A percentile compares a stretch with the other conserved stretches of the same genome.
Conservation (phyloP, 2,888 invertebrate genomes). For the Amphipoea lucens region DNA sequence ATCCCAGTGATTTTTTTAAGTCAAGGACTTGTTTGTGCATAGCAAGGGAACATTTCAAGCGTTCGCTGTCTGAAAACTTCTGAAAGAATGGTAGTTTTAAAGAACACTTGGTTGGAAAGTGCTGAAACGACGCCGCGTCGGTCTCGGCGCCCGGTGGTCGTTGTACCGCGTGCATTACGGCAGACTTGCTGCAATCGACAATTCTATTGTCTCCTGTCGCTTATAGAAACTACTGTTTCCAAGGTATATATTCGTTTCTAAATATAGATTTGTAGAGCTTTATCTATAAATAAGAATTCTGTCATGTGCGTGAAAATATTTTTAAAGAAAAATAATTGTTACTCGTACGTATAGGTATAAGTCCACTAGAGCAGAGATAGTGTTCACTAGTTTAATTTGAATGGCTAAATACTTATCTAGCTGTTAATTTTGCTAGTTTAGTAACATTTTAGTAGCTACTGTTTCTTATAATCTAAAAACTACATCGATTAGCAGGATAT, state of each 20-base stretch:
- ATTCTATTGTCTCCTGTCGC: conserved; percentile 38
- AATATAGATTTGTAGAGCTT: conserved; percentile 2
- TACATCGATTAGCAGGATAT: not conserved
- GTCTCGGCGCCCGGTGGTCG: conserved; percentile 4
- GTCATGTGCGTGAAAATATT: not conserved
- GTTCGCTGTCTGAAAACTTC: conserved; percentile 46
- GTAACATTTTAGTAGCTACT: not conserved
- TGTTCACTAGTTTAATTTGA: not conserved
- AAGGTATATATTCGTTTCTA: conserved; percentile 1
- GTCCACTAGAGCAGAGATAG: not conserved
- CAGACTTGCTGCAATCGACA: conserved; percentile 32
- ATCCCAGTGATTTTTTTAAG: conserved; percentile 31
- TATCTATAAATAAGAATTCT: not conserved
- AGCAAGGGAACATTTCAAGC: not conserved
- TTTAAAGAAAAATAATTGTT: not conserved
- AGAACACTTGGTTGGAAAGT: conserved; percentile 22
- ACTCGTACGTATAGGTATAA: too few species aligned
- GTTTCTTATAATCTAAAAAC: not conserved
- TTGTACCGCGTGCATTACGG: conserved; percentile 23
- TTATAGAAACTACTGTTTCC: not conserved
- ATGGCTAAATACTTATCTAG: not conserved
- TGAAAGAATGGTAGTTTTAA: conserved; percentile 31
- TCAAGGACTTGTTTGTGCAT: conserved; percentile 27
- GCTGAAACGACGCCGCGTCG: conserved; percentile 11
- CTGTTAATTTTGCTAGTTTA: not conserved